Percentiles rank a stretch among this genome's conserved stretches.
Conservation (phyloP, 1,140 invertebrate genomes). For the Thaumatotibia leucotreta region DNA sequence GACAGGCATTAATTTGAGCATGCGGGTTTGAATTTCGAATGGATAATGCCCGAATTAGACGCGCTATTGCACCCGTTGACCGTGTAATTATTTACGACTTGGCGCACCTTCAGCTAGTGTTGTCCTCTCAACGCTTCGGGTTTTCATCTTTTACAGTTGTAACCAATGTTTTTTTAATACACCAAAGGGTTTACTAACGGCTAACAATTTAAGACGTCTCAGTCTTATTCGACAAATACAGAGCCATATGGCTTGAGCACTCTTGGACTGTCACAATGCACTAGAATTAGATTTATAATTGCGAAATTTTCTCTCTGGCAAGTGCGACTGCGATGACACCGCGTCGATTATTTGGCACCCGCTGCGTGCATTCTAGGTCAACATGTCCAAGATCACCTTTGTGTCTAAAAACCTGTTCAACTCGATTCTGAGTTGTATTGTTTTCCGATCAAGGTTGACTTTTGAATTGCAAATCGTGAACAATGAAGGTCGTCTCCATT, state of each 20-base stretch:
- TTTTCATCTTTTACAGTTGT: neutral
- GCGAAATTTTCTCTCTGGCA: constrained; percentile 62
- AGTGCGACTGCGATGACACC: constrained; percentile 50
- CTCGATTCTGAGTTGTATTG: constrained; percentile 30
- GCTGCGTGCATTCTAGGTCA: constrained; percentile 62
- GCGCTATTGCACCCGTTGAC: constrained; percentile 15
- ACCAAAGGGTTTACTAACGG: too few relatives aligned
- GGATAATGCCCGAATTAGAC: constrained; percentile 38
- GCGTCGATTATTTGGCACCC: constrained; percentile 68
- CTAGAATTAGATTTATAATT: constrained; percentile 50
- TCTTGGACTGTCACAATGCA: neutral
- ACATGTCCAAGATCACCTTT: constrained; percentile 44
- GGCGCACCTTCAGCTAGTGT: neutral
- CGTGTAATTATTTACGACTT: constrained; percentile 11
- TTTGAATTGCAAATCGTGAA: constrained; percentile 24
- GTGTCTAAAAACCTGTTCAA: constrained; percentile 22
- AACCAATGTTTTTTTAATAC: neutral
- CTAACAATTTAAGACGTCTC: neutral
- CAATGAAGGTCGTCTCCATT: neutral
- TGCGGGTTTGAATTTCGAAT: constrained; percentile 56
- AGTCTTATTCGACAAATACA: neutral
- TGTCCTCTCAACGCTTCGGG: neutral
- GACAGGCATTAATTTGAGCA: constrained; percentile 42
- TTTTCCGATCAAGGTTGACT: constrained; percentile 30
- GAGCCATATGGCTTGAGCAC: neutral